Conservation (phyloP, 1,140 invertebrate species). For the Aphidius ervi region DNA sequence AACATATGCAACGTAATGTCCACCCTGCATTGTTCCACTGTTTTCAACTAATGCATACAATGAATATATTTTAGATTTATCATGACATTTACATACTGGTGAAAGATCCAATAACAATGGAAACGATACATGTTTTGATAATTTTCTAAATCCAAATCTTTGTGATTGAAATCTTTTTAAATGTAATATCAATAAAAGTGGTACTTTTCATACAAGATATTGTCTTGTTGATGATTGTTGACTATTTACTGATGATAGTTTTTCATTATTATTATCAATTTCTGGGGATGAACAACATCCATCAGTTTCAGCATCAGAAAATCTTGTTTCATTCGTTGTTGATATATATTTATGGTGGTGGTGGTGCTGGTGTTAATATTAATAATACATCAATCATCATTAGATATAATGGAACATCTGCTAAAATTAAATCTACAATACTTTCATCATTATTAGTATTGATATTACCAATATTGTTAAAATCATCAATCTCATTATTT, state of each 20-base stretch:
- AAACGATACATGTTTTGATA: slow-evolving; percentile 83
- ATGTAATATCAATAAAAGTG: slow-evolving; percentile 90
- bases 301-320: slow-evolving; percentile 17
- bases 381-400: too few relatives aligned
- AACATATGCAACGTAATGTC: slow-evolving; percentile 95
- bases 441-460: too few relatives aligned
- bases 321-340: slow-evolving; percentile 6
- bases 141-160: slow-evolving; percentile 66
- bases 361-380: too few relatives aligned
- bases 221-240: slow-evolving; percentile 62
- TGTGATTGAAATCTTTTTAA: slow-evolving; percentile 82
- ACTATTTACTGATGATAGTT: slow-evolving; percentile 5
- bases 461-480: too few relatives aligned
- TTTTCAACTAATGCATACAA: slow-evolving; percentile 95
- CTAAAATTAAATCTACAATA: too few relatives aligned
- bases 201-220: slow-evolving; percentile 84
- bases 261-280: slow-evolving; percentile 3
- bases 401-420: too few relatives aligned
- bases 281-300: slow-evolving; percentile 20
- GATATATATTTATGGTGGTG: background rate
- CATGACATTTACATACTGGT: slow-evolving; percentile 81
- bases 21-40: slow-evolving; percentile 81
- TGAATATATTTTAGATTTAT: slow-evolving; percentile 73
- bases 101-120: slow-evolving; percentile 82
- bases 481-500: too few relatives aligned